phyloP scores from a whole-genome alignment of 37 sponge, comb jelly and placozoan genomes.

The Ianthella basta region DNA sequence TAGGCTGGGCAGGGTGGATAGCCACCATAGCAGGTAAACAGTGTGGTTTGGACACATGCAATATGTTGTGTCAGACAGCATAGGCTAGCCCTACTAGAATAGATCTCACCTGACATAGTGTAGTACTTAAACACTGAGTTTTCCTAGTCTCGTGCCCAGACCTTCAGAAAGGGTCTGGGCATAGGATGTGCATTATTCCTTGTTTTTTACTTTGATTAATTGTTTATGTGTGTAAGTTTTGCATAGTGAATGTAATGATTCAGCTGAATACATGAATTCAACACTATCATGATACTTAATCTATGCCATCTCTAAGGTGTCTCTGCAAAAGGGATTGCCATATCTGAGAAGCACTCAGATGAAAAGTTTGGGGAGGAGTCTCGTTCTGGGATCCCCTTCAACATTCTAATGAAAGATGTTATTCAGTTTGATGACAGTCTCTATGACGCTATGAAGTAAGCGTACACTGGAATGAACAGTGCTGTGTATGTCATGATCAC shows the following conservation, averaged over 20 bases:
- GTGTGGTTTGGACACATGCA: no score
- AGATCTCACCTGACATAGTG: no score
- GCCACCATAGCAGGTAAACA: constrained; percentile 54
- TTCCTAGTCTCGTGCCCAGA: no score
- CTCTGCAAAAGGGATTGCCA: constrained; percentile 50
- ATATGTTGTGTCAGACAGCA: no score
- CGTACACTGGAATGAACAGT: background rate
- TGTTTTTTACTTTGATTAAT: no score
- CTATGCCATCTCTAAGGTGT: constrained; percentile 23
- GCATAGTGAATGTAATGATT: no score
- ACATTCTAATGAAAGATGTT: constrained; percentile 63
- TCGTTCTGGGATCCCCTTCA: constrained; percentile 60
- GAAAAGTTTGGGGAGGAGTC: constrained; percentile 61
- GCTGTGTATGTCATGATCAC: no score
- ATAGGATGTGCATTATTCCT: no score
- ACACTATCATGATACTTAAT: background rate
- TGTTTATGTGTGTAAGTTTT: no score
- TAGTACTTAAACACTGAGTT: no score
- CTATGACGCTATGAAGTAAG: constrained; percentile 52
- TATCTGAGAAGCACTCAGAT: constrained; percentile 70
- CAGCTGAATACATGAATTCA: background rate
- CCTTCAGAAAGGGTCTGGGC: no score
- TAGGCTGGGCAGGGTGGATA: constrained; percentile 72
- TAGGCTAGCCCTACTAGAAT: no score
- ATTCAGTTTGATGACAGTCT: constrained; percentile 65